These are phyloP conservation scores for Phrynocephalus forsythii DNA, from an alignment of 2,797 vertebrate genomes.

Conservation along the genomic window DNA sequence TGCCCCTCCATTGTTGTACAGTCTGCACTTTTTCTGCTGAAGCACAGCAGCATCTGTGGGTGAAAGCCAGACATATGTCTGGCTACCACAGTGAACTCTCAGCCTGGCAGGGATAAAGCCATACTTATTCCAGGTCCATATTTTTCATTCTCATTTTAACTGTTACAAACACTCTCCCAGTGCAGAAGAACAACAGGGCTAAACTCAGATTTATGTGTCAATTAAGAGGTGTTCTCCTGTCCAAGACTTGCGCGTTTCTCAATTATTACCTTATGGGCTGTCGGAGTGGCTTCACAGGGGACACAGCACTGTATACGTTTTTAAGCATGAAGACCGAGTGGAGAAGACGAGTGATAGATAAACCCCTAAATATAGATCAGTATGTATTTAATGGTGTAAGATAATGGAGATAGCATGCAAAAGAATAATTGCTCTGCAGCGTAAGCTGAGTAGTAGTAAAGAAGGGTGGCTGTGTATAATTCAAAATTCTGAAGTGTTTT, in stretches of 20 bases:
- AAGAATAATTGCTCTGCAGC: neutral
- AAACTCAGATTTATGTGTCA: conserved; percentile 42
- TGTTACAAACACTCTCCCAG: conserved; percentile 24
- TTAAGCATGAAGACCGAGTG: conserved; percentile 3
- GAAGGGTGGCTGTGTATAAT: neutral
- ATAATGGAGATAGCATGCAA: neutral
- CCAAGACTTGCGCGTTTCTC: conserved; percentile 26
- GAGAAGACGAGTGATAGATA: neutral
- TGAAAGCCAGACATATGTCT: conserved; percentile 27
- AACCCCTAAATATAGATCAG: conserved; percentile 19
- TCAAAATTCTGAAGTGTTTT: neutral
- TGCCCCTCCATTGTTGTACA: conserved; percentile 21
- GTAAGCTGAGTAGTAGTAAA: neutral
- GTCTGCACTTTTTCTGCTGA: conserved; percentile 39
- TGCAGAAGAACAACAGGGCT: neutral
- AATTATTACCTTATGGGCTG: conserved; percentile 27
- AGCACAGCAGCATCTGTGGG: conserved; percentile 55
- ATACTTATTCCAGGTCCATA: neutral
- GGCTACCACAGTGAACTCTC: neutral
- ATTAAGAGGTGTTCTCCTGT: conserved; percentile 31
- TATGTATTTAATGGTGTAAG: conserved; percentile 19
- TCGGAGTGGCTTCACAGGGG: conserved; percentile 20
- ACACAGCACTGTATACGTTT: conserved; percentile 8
- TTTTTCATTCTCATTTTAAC: conserved; percentile 28
- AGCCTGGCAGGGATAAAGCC: conserved; percentile 28